These are phyloP conservation scores for Loripinus fragilis DNA, from an alignment of 2,888 invertebrate species.

Conservation along the genomic window DNA sequence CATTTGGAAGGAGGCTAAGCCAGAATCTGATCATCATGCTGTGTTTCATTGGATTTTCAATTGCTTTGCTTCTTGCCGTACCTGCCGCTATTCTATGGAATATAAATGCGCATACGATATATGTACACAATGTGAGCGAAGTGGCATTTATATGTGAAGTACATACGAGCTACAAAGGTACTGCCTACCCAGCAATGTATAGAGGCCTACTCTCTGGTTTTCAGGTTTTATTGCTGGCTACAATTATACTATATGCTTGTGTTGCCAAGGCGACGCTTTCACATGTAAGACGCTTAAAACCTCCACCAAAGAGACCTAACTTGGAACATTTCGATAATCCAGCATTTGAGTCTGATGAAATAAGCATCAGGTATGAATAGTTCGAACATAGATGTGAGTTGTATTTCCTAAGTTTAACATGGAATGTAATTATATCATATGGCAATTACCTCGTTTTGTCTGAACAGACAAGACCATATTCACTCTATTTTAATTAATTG, in stretches of 20 bases:
- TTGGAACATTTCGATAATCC: too few species aligned
- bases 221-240: neutral
- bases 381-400: too few species aligned
- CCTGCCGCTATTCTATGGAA: neutral
- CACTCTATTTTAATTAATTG: too few species aligned
- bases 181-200: neutral
- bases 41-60: neutral
- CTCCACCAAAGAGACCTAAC: too few species aligned
- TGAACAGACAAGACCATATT: too few species aligned
- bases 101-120: neutral
- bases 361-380: too few species aligned
- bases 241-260: neutral
- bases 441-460: too few species aligned
- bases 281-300: neutral
- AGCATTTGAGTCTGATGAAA: too few species aligned
- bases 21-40: neutral
- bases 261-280: neutral
- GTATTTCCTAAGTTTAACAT: too few species aligned
- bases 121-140: neutral
- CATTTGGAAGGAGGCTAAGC: neutral
- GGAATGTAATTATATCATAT: too few species aligned
- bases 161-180: neutral
- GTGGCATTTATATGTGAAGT: neutral
- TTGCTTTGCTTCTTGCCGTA: neutral
- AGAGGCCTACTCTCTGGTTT: neutral